phyloP scores from a whole-genome alignment of 2,113 vertebrate species.

The Chloropsis hardwickii region DNA sequence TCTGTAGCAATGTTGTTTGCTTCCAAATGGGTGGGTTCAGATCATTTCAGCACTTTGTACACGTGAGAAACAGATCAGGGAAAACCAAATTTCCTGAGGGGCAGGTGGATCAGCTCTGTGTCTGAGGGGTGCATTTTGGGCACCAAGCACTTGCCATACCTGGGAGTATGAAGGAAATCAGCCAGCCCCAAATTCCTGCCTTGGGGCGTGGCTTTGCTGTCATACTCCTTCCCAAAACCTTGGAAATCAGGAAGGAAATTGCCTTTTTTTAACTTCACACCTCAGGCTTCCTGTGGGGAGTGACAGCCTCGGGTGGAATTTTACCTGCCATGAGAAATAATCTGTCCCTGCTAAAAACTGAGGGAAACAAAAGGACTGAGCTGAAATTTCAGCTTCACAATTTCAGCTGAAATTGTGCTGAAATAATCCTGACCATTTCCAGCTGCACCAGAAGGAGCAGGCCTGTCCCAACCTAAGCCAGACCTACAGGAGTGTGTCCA shows the following conservation, averaged over 20 bases:
- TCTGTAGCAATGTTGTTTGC: neutral
- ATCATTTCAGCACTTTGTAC: neutral
- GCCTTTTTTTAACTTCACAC: neutral
- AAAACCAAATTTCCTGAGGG: neutral
- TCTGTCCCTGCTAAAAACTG: neutral
- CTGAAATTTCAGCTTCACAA: too few relatives aligned
- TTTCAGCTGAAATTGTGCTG: neutral
- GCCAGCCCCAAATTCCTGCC: neutral
- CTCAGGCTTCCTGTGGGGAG: neutral
- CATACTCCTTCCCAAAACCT: neutral
- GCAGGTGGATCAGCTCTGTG: neutral
- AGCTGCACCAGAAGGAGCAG: neutral
- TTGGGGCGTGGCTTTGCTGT: neutral
- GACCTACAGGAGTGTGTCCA: neutral
- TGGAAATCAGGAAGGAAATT: neutral
- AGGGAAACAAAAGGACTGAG: neutral
- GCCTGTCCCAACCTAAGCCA: neutral
- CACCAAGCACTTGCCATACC: neutral
- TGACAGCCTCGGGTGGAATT: neutral
- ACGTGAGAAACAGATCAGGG: neutral
- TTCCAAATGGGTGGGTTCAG: neutral
- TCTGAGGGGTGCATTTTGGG: neutral
- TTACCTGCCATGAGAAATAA: neutral
- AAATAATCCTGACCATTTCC: neutral
- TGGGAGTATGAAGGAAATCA: accelerated